A percentile compares a stretch with the other conserved stretches of the same genome.
Evolutionary conservation across 2,888 invertebrate genomes (phyloP).

Genomic region (Endomychus coccineus): DNA sequence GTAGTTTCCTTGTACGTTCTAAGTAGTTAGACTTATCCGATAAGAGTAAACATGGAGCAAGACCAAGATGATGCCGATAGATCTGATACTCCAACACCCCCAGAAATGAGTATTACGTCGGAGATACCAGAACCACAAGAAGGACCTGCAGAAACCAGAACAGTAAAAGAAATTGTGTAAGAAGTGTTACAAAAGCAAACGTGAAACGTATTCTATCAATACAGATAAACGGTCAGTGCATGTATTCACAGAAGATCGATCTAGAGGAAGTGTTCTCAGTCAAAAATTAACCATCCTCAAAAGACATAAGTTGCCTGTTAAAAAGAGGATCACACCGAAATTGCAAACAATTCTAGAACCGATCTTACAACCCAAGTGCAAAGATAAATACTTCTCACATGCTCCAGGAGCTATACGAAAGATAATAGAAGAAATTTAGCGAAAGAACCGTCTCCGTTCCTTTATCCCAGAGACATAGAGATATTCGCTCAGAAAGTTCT

Average conservation of each 20-base stretch:
- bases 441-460: constrained; percentile 42
- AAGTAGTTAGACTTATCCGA: no score
- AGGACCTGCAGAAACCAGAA: no score
- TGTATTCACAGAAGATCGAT: constrained; percentile 12
- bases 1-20: no score
- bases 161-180: no score
- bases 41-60: no score
- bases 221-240: constrained; percentile 10
- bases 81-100: no score
- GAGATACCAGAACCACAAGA: no score
- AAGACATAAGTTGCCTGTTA: constrained; percentile 10
- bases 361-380: constrained; percentile 18
- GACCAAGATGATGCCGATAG: no score
- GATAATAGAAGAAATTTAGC: constrained; percentile 34
- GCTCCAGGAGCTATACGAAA: constrained; percentile 28
- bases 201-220: no score
- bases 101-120: no score
- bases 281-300: constrained; percentile 10
- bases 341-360: constrained; percentile 16
- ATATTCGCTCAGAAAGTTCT: constrained; percentile 43
- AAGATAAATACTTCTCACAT: constrained; percentile 32
- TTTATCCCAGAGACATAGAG: constrained; percentile 41
- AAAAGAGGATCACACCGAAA: constrained; percentile 9
- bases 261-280: constrained; percentile 11
- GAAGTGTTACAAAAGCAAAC: no score